Base-by-base conservation (phyloP, 2,113 vertebrate species). In the Romanogobio albipinnatus region DNA sequence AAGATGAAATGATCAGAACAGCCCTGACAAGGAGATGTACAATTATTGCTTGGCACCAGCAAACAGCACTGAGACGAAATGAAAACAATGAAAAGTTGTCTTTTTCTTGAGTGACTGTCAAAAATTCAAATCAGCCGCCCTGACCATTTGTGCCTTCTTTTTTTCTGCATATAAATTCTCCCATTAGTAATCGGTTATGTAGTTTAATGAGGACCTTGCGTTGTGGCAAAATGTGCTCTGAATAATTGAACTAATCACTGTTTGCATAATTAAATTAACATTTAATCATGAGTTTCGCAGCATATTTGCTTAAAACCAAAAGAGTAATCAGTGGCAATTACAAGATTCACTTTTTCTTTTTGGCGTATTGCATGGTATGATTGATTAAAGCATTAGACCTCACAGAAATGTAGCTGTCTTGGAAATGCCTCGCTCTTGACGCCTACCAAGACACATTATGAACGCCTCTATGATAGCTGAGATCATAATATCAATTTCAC, bases 1-100 rank as follows among this genome's bases (percentile, higher is more conserved):
- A 79, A 92, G 93, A 93, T 94, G 90, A 91, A 91, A 93, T 90
- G 91, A 94, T 92, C 91, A 92, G 91, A 92, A 82, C 89, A 89
- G 19, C 85, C 76, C 86, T 91, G 91, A 91, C 91, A 90, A 62
- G 86, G 84, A 89, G 83, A 90, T 5, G 51, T 29, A 68, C 84
- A 84, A 87, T 87, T 87, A 87, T 84, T 77, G 56, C 79, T 85
- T 6, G 29, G 53, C 78, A 66, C 58, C 15, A 24, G 62, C 82
- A 76, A 83, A 77, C 29, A 85, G 89, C 81, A 14, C 89, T 89
- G 68, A 87, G 85, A 87, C 88, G 89, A 90, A 92, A 80, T 87
- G 85, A 39, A 39, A 39, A 39, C 87, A 89, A 90, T 88, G n/a
- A 75, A 86, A 89, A 88, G 36, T 56, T 71, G 88, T 76, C 1